These are phyloP conservation scores for Campoplex capitator DNA, from an alignment of 2,888 invertebrate species.

Conservation along the genomic window DNA sequence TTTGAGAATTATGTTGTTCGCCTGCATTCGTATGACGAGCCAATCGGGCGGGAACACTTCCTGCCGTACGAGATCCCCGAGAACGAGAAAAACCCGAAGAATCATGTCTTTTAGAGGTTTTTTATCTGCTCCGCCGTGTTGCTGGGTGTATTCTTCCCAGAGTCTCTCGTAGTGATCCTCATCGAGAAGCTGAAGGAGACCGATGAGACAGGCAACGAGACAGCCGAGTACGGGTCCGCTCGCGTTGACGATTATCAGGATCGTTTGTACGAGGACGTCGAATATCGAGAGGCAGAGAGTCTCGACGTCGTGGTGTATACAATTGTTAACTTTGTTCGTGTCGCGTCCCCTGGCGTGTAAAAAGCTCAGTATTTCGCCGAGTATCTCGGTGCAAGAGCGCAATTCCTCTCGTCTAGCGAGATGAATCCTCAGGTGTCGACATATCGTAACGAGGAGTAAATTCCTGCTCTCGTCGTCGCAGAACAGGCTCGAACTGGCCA, in stretches of 20 bases:
- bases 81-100: constrained; percentile 92
- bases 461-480: constrained; percentile 93
- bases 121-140: constrained; percentile 86
- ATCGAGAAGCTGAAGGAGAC: constrained; percentile 93
- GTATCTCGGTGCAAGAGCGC: constrained; percentile 93
- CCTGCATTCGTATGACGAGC: constrained; percentile 95
- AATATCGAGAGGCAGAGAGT: constrained; percentile 92
- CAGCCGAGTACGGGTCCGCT: constrained; percentile 91
- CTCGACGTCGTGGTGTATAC: constrained; percentile 92
- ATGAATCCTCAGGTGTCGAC: constrained; percentile 94
- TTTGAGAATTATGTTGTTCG: constrained; percentile 93
- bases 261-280: constrained; percentile 94
- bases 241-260: constrained; percentile 92
- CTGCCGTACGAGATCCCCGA: constrained; percentile 91
- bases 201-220: constrained; percentile 94
- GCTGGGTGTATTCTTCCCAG: constrained; percentile 91
- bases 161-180: constrained; percentile 94
- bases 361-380: constrained; percentile 92
- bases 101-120: constrained; percentile 95
- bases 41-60: constrained; percentile 95
- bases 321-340: constrained; percentile 87
- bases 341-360: constrained; percentile 86
- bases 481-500: constrained; percentile 91
- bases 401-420: constrained; percentile 93
- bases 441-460: constrained; percentile 92